Evolutionary conservation across 2,113 vertebrate genomes (phyloP).

Genomic region (Ptilorrhoa leucosticta): DNA sequence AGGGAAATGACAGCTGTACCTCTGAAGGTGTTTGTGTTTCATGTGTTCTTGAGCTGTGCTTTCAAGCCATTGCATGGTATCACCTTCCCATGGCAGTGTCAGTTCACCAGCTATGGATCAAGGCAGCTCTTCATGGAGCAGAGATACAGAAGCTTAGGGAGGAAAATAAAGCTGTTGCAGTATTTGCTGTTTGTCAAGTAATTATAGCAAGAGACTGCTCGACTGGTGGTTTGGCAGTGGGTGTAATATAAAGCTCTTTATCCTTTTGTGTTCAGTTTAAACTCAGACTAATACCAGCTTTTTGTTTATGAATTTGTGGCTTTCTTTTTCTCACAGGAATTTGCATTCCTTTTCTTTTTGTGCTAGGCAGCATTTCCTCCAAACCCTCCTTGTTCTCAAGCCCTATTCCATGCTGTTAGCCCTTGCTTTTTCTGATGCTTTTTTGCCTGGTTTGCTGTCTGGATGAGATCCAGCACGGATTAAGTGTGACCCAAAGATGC

Average conservation of each 20-base stretch:
- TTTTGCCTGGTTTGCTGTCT: not conserved
- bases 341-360: not conserved
- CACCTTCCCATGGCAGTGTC: not conserved
- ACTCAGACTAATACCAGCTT: not conserved
- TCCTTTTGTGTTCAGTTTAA: constrained; percentile 5
- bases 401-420: not conserved
- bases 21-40: not conserved
- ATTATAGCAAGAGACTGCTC: not conserved
- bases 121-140: not conserved
- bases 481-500: not conserved
- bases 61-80: not conserved
- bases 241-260: not conserved
- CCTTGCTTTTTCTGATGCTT: not conserved
- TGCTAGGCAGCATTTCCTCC: not conserved
- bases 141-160: not conserved
- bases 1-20: not conserved
- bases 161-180: not conserved
- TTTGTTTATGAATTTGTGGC: constrained; percentile 27
- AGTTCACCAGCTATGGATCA: not conserved
- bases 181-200: constrained; percentile 15
- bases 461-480: not conserved
- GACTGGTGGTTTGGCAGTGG: constrained; percentile 6
- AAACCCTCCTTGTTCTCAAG: not conserved
- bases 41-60: not conserved
- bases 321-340: constrained; percentile 37